phyloP scores from a whole-genome alignment of 2,113 vertebrate species.

The Oryzias curvinotus region DNA sequence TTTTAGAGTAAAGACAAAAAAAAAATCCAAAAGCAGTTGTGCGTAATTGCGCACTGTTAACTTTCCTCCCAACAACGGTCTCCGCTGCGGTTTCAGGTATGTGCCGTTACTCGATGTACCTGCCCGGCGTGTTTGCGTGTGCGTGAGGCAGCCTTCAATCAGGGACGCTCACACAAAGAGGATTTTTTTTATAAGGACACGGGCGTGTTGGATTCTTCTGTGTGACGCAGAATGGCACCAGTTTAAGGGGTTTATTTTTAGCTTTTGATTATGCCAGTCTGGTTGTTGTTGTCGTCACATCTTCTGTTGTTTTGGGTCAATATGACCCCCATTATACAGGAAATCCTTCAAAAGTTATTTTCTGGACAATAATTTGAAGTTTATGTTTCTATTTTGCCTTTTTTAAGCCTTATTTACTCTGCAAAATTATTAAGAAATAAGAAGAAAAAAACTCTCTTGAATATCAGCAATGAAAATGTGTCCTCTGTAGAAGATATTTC shows the following conservation, averaged over 20 bases:
- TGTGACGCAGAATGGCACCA: slow-evolving; percentile 2
- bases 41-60: slow-evolving; percentile 28
- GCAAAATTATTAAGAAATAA: too few species aligned
- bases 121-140: slow-evolving; percentile 47
- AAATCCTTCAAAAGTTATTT: too few species aligned
- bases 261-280: slow-evolving; percentile 22
- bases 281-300: slow-evolving; percentile 6
- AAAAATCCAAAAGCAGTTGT: not conserved
- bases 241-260: slow-evolving; percentile 16
- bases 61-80: slow-evolving; percentile 42
- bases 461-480: too few species aligned
- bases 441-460: too few species aligned
- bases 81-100: slow-evolving; percentile 50
- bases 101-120: slow-evolving; percentile 72
- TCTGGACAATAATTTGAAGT: too few species aligned
- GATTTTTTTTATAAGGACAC: slow-evolving; percentile 44
- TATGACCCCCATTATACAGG: too few species aligned
- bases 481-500: too few species aligned
- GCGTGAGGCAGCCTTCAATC: not conserved
- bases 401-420: too few species aligned
- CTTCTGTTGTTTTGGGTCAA: too few species aligned
- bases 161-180: slow-evolving; percentile 6
- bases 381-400: too few species aligned
- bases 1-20: too few species aligned
- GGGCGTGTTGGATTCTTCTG: slow-evolving; percentile 22